Evolutionary conservation across 2,797 vertebrate genomes (phyloP).

Genomic region (Cossypha dichroa): DNA sequence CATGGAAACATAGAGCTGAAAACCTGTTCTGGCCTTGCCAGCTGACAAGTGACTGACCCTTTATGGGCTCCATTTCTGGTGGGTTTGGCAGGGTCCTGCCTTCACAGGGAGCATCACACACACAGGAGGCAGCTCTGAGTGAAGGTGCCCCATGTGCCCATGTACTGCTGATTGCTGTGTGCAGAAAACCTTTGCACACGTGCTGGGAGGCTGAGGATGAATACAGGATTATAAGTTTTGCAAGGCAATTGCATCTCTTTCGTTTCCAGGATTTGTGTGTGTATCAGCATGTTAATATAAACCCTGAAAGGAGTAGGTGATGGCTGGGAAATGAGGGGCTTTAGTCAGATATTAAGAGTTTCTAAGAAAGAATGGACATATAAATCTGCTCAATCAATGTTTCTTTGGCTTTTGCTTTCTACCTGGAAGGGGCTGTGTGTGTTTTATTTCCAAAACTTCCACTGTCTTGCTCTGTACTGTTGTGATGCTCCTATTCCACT

Average conservation of each 20-base stretch:
- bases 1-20: not conserved
- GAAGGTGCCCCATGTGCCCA: fast-evolving
- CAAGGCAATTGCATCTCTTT: not conserved
- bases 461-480: not conserved
- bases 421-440: not conserved
- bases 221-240: not conserved
- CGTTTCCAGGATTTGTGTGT: not conserved
- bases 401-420: not conserved
- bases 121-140: not conserved
- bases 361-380: not conserved
- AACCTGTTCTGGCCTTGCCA: not conserved
- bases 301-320: not conserved
- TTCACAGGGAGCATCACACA: not conserved
- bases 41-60: not conserved
- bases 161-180: not conserved
- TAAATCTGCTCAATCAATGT: not conserved
- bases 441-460: not conserved
- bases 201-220: not conserved
- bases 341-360: not conserved
- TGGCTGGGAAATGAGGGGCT: not conserved
- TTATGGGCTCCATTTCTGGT: not conserved
- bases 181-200: not conserved
- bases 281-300: not conserved
- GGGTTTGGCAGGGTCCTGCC: not conserved
- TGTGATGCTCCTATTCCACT: not conserved